Evolutionary conservation across 2,797 vertebrate species (phyloP), one percentile per base, ranked within the genome.

Genomic region (Anomalospiza imberbis): DNA sequence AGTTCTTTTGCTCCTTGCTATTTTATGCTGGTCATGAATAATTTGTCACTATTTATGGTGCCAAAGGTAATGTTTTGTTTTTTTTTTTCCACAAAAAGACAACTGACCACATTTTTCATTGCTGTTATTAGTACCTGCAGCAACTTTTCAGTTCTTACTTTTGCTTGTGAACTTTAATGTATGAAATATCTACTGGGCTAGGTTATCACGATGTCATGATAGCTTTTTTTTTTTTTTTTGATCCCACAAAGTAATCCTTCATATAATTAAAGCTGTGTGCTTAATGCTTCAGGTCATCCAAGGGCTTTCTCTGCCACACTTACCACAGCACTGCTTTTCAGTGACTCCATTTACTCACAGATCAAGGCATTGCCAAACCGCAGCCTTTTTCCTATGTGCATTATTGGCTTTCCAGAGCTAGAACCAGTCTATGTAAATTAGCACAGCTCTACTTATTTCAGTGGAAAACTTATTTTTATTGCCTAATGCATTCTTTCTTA

Each of bases 11-110:
- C 32, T 26, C 15, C 65, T 45, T 91, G 28, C 44, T 90, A 47
- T 80, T 95, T 96, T 94, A 91, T 80, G 42, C 16, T 50, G 34
- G 29, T 58, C 54, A 84, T 55, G 71, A 88, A 74, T 88, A 91
- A 91, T 84, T 53, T 34, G 28, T 19, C 57, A 87, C 51, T 93
- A 95, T 88, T 91, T 94, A 86, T 66, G 25, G 21, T 10, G 5
- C 15, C 53, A 95, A 91, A 91, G 26, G 19, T 74, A 92, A 82
- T 19, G 18, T 62, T 40, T 13, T 19, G 18, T 62, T 40, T 13
- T 40, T 72, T 57, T 95, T 60, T 94, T 77, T 55, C 42, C 40
- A 57, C 87, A 25, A 17, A 84, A 78, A 89, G 24, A 50, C 40
- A 36, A 61, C 22, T 16, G 28, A 44, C 62, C 18, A 21, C 32